phyloP scores from a whole-genome alignment of 2,888 invertebrate species.

The Macaria notata region DNA sequence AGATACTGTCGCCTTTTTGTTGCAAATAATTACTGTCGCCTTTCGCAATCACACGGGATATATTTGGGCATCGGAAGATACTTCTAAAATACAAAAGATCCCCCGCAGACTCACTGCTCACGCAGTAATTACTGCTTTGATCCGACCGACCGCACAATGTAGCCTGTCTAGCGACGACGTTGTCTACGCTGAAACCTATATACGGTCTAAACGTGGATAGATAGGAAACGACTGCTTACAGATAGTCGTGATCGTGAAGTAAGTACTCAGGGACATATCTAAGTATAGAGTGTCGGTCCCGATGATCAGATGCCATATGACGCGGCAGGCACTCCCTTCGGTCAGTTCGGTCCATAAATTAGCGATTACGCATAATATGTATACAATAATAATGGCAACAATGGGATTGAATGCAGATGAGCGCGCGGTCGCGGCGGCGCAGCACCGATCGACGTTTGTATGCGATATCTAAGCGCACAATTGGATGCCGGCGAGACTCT shows the following conservation, averaged over 20 bases:
- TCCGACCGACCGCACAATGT: slow-evolving; percentile 13
- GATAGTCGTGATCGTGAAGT: too few relatives aligned
- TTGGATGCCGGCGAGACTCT: slow-evolving; percentile 80
- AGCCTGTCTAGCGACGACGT: slow-evolving; percentile 1
- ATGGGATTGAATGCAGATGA: slow-evolving; percentile 82
- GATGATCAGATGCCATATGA: slow-evolving; percentile 53
- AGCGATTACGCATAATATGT: slow-evolving; percentile 76
- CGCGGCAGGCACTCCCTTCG: slow-evolving; percentile 39
- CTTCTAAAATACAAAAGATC: slow-evolving; percentile 23
- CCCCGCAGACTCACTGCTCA: slow-evolving; percentile 17
- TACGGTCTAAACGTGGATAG: slow-evolving; percentile 17
- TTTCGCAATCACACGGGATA: slow-evolving; percentile 42
- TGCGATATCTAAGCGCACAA: slow-evolving; percentile 81
- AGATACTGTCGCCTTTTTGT: slow-evolving; percentile 74
- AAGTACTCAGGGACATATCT: too few relatives aligned
- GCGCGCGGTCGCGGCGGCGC: slow-evolving; percentile 50
- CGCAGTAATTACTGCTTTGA: slow-evolving; percentile 23
- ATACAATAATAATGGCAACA: slow-evolving; percentile 78
- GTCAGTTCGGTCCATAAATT: slow-evolving; percentile 72
- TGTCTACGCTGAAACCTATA: not conserved
- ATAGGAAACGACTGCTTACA: not conserved
- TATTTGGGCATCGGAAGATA: slow-evolving; percentile 41
- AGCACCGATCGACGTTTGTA: slow-evolving; percentile 79
- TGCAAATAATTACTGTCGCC: slow-evolving; percentile 71
- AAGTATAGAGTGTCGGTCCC: too few relatives aligned